Conservation (phyloP, 1,140 invertebrate genomes). For the Drosophila bifasciata region DNA sequence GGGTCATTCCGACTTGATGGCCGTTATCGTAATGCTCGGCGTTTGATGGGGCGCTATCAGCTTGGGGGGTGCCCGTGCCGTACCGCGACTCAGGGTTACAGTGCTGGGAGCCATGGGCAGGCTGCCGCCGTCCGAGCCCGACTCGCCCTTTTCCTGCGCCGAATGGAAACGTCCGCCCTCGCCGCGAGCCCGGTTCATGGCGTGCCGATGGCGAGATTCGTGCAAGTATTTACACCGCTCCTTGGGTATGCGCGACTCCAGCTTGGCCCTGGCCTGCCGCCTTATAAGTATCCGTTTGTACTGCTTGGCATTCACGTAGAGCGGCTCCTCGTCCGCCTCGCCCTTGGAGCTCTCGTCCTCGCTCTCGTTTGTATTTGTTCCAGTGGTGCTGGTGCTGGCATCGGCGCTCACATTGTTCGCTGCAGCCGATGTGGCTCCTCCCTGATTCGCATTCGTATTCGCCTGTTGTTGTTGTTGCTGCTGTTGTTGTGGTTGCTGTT, state of each 20-base stretch:
- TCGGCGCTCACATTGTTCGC: slow-evolving; percentile 54
- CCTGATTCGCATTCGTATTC: slow-evolving; percentile 1
- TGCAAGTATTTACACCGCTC: slow-evolving; percentile 99
- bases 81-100: slow-evolving; percentile 59
- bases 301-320: slow-evolving; percentile 99
- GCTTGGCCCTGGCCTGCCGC: slow-evolving; percentile 94
- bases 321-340: slow-evolving; percentile 95
- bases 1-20: slow-evolving; percentile 71
- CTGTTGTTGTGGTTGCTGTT: slow-evolving; percentile 35
- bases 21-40: slow-evolving; percentile 80
- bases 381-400: slow-evolving; percentile 72
- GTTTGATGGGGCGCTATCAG: slow-evolving; percentile 82
- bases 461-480: slow-evolving; percentile 33
- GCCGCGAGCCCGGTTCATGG: slow-evolving; percentile 98
- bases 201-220: slow-evolving; percentile 98
- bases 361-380: slow-evolving; percentile 63
- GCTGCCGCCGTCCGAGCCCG: slow-evolving; percentile 49
- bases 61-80: slow-evolving; percentile 70
- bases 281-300: slow-evolving; percentile 96
- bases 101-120: slow-evolving; percentile 47
- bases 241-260: slow-evolving; percentile 98
- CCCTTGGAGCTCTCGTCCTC: slow-evolving; percentile 84
- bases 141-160: slow-evolving; percentile 83
- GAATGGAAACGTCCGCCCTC: slow-evolving; percentile 98
- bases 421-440: slow-evolving; percentile 6